A percentile compares a stretch with the other conserved stretches of the same genome.
These are phyloP conservation scores for Torymus auratus DNA, from an alignment of 2,888 invertebrate species.

Conservation along the genomic window DNA sequence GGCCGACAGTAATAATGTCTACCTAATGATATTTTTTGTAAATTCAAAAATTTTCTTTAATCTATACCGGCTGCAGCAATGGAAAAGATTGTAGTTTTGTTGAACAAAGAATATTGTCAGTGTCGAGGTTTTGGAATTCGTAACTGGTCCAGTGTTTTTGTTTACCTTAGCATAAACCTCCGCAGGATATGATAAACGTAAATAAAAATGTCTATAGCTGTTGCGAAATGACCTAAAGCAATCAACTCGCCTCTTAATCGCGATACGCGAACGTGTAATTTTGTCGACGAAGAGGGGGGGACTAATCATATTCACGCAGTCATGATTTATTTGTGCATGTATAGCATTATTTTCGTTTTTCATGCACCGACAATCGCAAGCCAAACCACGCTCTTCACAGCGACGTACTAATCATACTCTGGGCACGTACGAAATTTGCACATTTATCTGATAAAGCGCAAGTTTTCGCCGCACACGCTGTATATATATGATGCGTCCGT, in stretches of 20 bases:
- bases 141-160: too few species aligned
- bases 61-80: too few species aligned
- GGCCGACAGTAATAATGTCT: too few species aligned
- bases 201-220: too few species aligned
- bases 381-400: not conserved
- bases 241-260: constrained; percentile 8
- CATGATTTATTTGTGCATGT: constrained; percentile 18
- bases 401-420: constrained; percentile 41
- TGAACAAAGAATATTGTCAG: too few species aligned
- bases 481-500: not conserved
- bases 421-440: constrained; percentile 44
- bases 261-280: not conserved
- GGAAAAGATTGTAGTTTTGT: too few species aligned
- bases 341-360: constrained; percentile 32
- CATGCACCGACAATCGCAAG: constrained; percentile 1
- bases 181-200: too few species aligned
- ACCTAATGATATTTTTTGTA: too few species aligned
- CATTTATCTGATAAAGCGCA: constrained; percentile 22
- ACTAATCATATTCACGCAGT: constrained; percentile 10
- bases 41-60: too few species aligned
- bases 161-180: too few species aligned
- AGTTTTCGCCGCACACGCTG: not conserved
- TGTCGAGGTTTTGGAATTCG: too few species aligned
- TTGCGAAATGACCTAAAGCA: not conserved
- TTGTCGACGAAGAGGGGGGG: not conserved